Percentiles rank a stretch among this genome's conserved stretches.
Evolutionary conservation across 2,888 invertebrate species (phyloP).

Genomic region (Pedicia rivosa): DNA sequence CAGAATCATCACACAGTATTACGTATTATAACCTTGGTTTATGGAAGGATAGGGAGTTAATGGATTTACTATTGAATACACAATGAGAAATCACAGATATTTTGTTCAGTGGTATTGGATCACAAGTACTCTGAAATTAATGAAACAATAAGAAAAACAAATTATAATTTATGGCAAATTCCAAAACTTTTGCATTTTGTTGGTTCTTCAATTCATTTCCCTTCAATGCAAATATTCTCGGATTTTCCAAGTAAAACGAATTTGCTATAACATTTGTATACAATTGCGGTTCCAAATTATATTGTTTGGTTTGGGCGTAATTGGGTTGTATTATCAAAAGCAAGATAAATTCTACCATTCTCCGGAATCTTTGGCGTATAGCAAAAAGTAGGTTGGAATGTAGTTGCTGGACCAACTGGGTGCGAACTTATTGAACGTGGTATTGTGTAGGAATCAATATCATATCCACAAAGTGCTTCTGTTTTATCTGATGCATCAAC

Average conservation of each 20-base stretch:
- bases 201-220: slow-evolving; percentile 3
- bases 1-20: slow-evolving; percentile 8
- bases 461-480: slow-evolving; percentile 6
- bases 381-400: neutral
- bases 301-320: neutral
- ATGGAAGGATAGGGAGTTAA: too few relatives aligned
- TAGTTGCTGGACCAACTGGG: too few relatives aligned
- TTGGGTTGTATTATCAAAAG: neutral
- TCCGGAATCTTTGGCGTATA: neutral
- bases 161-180: too few relatives aligned
- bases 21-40: too few relatives aligned
- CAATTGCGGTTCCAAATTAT: neutral
- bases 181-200: slow-evolving; percentile 10
- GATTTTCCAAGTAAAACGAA: slow-evolving; percentile 5
- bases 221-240: slow-evolving; percentile 8
- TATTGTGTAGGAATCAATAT: neutral
- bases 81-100: slow-evolving; percentile 4
- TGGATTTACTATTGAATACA: slow-evolving; percentile 5
- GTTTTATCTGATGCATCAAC: slow-evolving; percentile 12
- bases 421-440: too few relatives aligned
- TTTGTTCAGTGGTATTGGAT: slow-evolving; percentile 2
- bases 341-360: neutral
- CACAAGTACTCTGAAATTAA: too few relatives aligned
- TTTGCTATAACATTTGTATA: slow-evolving; percentile 7
- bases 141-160: too few relatives aligned